These are phyloP conservation scores for Cossypha dichroa DNA, from an alignment of 2,797 vertebrate species.

Conservation along the genomic window DNA sequence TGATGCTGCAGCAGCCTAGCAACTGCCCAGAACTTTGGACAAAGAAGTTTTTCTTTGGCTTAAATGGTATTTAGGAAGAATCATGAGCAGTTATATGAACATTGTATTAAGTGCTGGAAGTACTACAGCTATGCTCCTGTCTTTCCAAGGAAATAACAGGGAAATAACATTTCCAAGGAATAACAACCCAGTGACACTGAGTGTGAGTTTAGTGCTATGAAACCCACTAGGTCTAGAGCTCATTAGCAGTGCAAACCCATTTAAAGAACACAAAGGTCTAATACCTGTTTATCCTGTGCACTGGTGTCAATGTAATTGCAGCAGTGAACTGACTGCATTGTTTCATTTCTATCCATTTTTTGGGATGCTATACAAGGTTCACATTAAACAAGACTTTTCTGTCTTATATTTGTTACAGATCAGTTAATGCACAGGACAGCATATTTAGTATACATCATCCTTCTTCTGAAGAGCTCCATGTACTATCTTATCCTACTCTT, in stretches of 20 bases:
- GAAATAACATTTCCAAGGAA: background rate
- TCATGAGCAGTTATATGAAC: background rate
- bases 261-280: background rate
- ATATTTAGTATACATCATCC: conserved; percentile 59
- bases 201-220: background rate
- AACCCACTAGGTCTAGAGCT: background rate
- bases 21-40: background rate
- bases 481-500: conserved; percentile 28
- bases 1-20: background rate
- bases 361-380: background rate
- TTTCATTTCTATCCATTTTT: background rate
- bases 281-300: background rate
- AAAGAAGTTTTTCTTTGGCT: background rate
- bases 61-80: background rate
- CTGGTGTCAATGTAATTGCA: background rate
- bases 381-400: background rate
- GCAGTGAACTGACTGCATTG: background rate
- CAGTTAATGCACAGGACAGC: conserved; percentile 45
- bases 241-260: background rate
- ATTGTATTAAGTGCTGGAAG: background rate
- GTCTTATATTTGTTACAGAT: background rate
- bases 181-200: background rate
- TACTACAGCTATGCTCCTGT: background rate
- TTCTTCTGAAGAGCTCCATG: conserved; percentile 72
- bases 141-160: background rate